Evolutionary conservation across 1,140 invertebrate species (phyloP), one percentile per base, ranked within the genome.

Genomic region (Uloborus diversus): DNA sequence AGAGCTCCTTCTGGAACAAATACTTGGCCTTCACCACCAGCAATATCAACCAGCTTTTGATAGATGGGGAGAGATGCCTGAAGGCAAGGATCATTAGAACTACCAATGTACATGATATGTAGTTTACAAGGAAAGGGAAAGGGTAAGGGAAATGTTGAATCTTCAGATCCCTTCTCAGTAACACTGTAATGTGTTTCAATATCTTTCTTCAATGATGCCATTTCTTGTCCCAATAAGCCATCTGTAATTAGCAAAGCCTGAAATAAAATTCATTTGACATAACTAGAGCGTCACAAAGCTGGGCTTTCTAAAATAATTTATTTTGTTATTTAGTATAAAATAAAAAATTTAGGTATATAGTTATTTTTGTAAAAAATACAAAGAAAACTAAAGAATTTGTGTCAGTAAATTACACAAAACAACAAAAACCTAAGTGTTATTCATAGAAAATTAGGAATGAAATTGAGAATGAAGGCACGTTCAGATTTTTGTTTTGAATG

Each of bases 111-210:
- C 35, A 95, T 87, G 13, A 95, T 85, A 84, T 92, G 92, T 79
- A 96, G 88, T 88, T 93, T 94, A 78, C 91, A 91, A 33, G 93
- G 93, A 87, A 94, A 95, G 14, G 91, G 88, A 86, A 95, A 94
- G 13, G 93, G 93, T 27, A 95, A 87, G 4, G 91, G 89, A 84
- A 93, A 91, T 42, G 84, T 85, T 13, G 82, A 80, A 9, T 85
- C 84, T 25, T 81, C 23, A 13, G 62, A 64, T 27, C 73, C 76
- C 23, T 76, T 70, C 20, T 83, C 81, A 13, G 47, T 59, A 13
- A 82, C 80, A 25, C 56, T 32, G 11, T 65, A 61, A 37, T 65
- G 51, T 68, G 70, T 80, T 47, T 65, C 62, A 64, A 79, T 80
- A 7, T 42, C 42, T 49, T 37, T 53, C 66, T 70, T 83, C 62